Evolutionary conservation across 1,140 invertebrate species (phyloP), one percentile per base, ranked within the genome.

Genomic region (Berghia stephanieae): DNA sequence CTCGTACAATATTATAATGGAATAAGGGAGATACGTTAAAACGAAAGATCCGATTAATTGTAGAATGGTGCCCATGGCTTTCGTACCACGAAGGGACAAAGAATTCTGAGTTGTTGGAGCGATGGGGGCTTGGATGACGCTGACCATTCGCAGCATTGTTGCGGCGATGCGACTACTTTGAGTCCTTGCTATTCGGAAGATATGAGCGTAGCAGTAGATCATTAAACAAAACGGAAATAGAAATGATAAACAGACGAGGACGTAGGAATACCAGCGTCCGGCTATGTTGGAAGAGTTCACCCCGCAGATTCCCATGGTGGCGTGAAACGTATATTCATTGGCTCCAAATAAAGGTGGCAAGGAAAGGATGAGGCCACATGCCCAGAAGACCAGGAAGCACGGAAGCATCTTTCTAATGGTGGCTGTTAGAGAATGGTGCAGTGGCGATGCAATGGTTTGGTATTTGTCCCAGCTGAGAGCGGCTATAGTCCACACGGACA

Each of bases 381-480:
- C 43, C 86, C 86, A 87, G 40, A 86, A 83, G 2, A 80, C 66
- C 16, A 75, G 42, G 75, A 87, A 84, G 74, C 83, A 82, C n/a
- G 67, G 79, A 13, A 80, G 74, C 84, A 87, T 86, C 78, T 83
- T 85, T 27, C 79, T 42, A 40, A 80, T 52, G 1, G 83, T 84
- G 40, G 86, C 85, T 18, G 83, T 83, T 31, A 85, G 79, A n/a
- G 85, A 83, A 77, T 87, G 86, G 76, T 86, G 85, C 18, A 87
- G 77, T 6, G 86, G 86, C 10, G 82, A 82, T 0, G 85, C 84
- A 57, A 87, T 87, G 10, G 86, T 86, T 57, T 85, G 84, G 78
- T 87, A 86, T 72, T 87, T 87, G 73, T 87, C 86, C 86, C 85
- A 87, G 70, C 85, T 86, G 38, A 87, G 79, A 5, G 85, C 86